Conservation (phyloP, 2,888 invertebrate species). For the Ganaspis brasiliensis region DNA sequence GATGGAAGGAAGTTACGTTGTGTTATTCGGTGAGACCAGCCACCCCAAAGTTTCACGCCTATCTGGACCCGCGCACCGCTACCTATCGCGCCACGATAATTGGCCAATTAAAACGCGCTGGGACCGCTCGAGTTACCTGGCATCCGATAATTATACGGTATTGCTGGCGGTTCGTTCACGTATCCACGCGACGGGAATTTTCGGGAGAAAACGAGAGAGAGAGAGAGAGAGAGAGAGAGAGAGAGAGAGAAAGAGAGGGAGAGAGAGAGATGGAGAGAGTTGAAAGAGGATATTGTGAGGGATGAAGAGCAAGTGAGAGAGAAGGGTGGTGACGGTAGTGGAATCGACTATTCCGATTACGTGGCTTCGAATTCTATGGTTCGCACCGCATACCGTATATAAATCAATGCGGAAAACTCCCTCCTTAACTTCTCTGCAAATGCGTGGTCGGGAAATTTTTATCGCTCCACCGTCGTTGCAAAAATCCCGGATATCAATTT, state of each 20-base stretch:
- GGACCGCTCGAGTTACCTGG: conserved; percentile 62
- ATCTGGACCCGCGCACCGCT: conserved; percentile 75
- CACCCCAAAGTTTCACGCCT: conserved; percentile 79
- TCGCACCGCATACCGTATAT: conserved; percentile 52
- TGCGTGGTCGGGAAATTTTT: conserved; percentile 40
- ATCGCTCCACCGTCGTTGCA: conserved; percentile 34
- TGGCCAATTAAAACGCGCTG: conserved; percentile 79
- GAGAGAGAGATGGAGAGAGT: no score
- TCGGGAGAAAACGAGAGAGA: conserved; percentile 59
- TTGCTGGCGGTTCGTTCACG: conserved; percentile 74
- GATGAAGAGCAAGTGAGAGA: conserved; percentile 27
- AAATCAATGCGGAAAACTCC: conserved; percentile 72
- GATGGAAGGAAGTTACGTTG: conserved; percentile 68
- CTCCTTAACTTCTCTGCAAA: conserved; percentile 66
- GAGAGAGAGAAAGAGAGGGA: conserved; percentile 44
- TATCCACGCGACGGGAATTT: conserved; percentile 73
- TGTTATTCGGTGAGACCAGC: conserved; percentile 74
- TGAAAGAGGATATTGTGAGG: conserved; percentile 44
- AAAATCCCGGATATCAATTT: conserved; percentile 27
- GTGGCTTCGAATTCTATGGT: conserved; percentile 70
- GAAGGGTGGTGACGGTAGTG: conserved; percentile 64
- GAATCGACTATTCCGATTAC: conserved; percentile 78
- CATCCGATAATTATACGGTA: conserved; percentile 65
- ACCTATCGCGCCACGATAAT: conserved; percentile 79
- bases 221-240: conserved; percentile 48